These are phyloP conservation scores for Dichetophora obliterata DNA, from an alignment of 2,888 invertebrate species.

Conservation along the genomic window DNA sequence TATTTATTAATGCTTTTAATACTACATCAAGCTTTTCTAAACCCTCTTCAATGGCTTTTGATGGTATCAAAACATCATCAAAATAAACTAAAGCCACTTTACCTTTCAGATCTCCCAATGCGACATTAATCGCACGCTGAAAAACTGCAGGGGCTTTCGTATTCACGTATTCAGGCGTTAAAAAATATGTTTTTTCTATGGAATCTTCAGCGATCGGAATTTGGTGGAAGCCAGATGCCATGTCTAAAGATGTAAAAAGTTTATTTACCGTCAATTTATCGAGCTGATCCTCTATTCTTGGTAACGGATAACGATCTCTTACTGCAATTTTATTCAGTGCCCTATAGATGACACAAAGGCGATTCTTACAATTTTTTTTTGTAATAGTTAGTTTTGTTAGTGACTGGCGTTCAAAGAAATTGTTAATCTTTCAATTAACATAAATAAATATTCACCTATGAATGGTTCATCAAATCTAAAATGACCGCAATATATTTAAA, in stretches of 20 bases:
- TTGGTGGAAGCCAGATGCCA: conserved; percentile 34
- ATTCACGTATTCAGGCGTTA: too few species aligned
- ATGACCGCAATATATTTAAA: background rate
- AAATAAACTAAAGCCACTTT: conserved; percentile 37
- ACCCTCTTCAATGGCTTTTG: background rate
- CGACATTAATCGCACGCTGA: conserved; percentile 34
- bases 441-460: background rate
- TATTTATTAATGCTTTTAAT: background rate
- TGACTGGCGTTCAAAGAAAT: background rate
- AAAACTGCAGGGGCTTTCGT: background rate
- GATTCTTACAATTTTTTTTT: conserved; percentile 43
- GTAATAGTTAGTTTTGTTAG: too few species aligned
- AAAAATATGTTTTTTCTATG: too few species aligned
- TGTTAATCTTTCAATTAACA: background rate
- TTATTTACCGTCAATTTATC: conserved; percentile 53
- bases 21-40: background rate
- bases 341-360: conserved; percentile 43
- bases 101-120: conserved; percentile 42
- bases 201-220: too few species aligned
- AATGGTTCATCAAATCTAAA: background rate
- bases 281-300: conserved; percentile 64
- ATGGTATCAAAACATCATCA: conserved; percentile 43
- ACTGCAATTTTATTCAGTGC: conserved; percentile 58
- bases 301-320: conserved; percentile 59
- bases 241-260: conserved; percentile 51